Percentiles rank a stretch among this genome's conserved stretches.
These are phyloP conservation scores for Potamilus streckersoni DNA, from an alignment of 1,140 invertebrate genomes.

Conservation along the genomic window DNA sequence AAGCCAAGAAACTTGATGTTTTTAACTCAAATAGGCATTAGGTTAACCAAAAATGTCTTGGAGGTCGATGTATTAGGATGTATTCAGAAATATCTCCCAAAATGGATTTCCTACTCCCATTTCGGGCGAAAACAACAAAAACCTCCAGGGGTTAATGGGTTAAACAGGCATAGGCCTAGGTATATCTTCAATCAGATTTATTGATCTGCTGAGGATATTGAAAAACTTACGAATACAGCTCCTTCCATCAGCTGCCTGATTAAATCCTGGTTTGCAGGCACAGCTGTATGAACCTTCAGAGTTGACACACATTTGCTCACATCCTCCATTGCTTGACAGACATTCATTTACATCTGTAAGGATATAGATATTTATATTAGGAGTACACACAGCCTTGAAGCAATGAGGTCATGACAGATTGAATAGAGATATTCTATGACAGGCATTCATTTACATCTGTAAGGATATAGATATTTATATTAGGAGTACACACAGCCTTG, in stretches of 20 bases:
- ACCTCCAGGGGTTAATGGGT: background rate
- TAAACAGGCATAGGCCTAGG: background rate
- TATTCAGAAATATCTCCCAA: too few relatives aligned
- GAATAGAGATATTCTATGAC: slow-evolving; percentile 65
- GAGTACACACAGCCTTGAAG: too few relatives aligned
- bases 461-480: slow-evolving; percentile 9
- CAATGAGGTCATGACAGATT: too few relatives aligned
- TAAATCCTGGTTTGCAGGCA: slow-evolving; percentile 82
- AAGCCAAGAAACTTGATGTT: too few relatives aligned
- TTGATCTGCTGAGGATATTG: background rate
- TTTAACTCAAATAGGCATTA: too few relatives aligned
- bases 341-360: slow-evolving; percentile 89
- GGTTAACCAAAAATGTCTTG: too few relatives aligned
- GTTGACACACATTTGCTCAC: slow-evolving; percentile 77
- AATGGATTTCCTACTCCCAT: too few relatives aligned
- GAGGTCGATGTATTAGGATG: too few relatives aligned
- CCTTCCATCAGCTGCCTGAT: slow-evolving; percentile 73
- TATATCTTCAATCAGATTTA: background rate
- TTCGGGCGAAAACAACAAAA: too few relatives aligned
- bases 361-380: background rate
- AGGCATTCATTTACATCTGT: slow-evolving; percentile 91
- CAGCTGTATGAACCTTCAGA: slow-evolving; percentile 91
- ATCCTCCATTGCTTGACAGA: slow-evolving; percentile 79
- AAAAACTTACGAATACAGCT: slow-evolving; percentile 67
- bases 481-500: too few relatives aligned